A percentile compares a stretch with the other conserved stretches of the same genome.
Conservation (phyloP, 2,113 vertebrate genomes). For the Charina bottae region DNA sequence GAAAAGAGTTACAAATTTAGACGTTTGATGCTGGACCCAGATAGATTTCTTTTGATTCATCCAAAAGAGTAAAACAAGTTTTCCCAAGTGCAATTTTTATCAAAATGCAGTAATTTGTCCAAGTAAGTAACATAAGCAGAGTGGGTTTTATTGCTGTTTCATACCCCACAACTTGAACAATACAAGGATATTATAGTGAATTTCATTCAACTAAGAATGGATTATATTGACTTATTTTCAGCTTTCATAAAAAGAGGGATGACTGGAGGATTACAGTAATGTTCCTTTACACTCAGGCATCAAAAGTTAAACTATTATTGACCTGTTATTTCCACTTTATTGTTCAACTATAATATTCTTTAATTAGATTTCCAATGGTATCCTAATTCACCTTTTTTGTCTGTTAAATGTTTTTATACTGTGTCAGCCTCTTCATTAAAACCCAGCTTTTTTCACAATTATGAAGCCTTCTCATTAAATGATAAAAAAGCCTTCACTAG, state of each 20-base stretch:
- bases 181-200: conserved; percentile 26
- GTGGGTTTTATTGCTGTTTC: conserved; percentile 13
- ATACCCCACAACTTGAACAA: conserved; percentile 28
- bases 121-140: conserved; percentile 11
- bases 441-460: conserved; percentile 38
- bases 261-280: conserved; percentile 23
- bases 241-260: conserved; percentile 28
- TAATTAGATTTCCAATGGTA: conserved; percentile 54
- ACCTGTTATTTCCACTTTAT: conserved; percentile 47
- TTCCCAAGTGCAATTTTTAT: not conserved
- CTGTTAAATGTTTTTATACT: conserved; percentile 28
- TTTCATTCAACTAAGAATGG: conserved; percentile 13
- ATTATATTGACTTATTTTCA: conserved; percentile 14
- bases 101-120: not conserved
- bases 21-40: not conserved
- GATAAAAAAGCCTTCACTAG: not conserved
- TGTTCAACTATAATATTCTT: conserved; percentile 37
- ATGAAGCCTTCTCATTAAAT: conserved; percentile 29
- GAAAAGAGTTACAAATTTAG: not conserved
- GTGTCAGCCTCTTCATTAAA: conserved; percentile 50
- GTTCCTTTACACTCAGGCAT: conserved; percentile 25
- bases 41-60: not conserved
- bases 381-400: conserved; percentile 50
- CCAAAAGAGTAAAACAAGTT: not conserved
- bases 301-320: conserved; percentile 44